These are phyloP conservation scores for Meleagris gallopavo DNA, from an alignment of 2,113 vertebrate genomes.

Conservation along the genomic window DNA sequence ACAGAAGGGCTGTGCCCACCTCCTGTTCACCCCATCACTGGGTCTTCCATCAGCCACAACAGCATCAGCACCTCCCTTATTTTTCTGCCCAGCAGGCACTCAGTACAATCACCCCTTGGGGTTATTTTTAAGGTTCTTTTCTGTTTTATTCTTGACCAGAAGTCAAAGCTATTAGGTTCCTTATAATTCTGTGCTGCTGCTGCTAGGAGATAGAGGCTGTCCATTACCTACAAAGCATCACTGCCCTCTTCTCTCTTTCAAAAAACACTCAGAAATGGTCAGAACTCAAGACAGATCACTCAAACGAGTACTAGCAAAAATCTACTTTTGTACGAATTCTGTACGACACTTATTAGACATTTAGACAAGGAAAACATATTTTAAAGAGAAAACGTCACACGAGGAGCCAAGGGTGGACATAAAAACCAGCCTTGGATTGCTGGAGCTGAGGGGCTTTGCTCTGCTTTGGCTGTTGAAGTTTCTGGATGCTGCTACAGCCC, in stretches of 20 bases:
- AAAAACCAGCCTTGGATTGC: background rate
- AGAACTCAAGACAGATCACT: background rate
- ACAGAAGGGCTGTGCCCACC: background rate
- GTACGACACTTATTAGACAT: background rate
- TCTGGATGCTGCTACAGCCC: background rate
- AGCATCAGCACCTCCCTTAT: background rate
- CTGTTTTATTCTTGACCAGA: background rate
- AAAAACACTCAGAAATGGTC: background rate
- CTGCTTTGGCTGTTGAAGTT: no score
- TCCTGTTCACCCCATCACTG: background rate
- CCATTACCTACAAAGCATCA: background rate
- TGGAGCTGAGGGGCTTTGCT: background rate
- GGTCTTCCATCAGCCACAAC: background rate
- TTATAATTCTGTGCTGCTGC: background rate
- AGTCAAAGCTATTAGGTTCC: background rate
- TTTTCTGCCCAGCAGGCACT: background rate
- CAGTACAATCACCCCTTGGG: background rate
- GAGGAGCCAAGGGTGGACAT: background rate
- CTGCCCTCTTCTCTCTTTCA: rapidly evolving
- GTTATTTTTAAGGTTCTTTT: background rate
- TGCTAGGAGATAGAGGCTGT: background rate
- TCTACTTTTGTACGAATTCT: no score
- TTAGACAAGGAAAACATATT: background rate
- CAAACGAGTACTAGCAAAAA: rapidly evolving
- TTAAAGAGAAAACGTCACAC: background rate